Base-by-base conservation (phyloP, 2,797 vertebrate genomes). In the Cottoperca gobio region DNA sequence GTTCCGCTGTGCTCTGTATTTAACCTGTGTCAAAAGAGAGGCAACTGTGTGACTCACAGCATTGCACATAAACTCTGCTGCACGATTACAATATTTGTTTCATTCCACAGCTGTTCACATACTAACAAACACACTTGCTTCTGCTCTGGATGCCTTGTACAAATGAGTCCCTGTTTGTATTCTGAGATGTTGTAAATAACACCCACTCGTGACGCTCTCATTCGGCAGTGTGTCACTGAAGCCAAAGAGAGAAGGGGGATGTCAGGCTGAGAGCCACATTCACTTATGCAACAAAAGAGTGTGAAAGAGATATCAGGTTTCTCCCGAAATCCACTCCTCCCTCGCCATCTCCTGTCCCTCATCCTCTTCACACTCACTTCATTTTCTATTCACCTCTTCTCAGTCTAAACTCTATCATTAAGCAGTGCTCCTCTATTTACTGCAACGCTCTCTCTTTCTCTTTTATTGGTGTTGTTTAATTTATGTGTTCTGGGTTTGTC, bases 1-100 rank as follows among this genome's bases (percentile, higher is more conserved):
- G 31, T 97, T 96, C 88, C 97, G 96, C 89, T 98, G 98, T 13
- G 97, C 97, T 92, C 97, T 91, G 91, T 99, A 99, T 62, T 96
- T 94, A 2, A 99, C 97, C 98, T 99, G 92, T 7, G 59, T 60
- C 19, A 63, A 54, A 79, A 79, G 48, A 86, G 58, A 71, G 40
- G 48, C 43, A 75, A 14, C 63, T 46, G 53, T 52, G 17, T 75
- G 70, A 86, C 33, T 88, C 53, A 78, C n/a, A 57, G 35, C 6
- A 16, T 68, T 16, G 52, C 78, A 73, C 52, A 62, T 16, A 43
- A 76, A 77, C 31, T 53, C 14, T 45, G 50, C 67, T 24, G 6
- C 50, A 49, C 10, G 50, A 48, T 43, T 37, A 67, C 45, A 53
- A 19, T 50, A 45, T 52, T 17, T 59, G 57, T 53, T 62, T 48